Conservation (phyloP, 92 coral and sea anemone genomes). For the Porites divaricata region DNA sequence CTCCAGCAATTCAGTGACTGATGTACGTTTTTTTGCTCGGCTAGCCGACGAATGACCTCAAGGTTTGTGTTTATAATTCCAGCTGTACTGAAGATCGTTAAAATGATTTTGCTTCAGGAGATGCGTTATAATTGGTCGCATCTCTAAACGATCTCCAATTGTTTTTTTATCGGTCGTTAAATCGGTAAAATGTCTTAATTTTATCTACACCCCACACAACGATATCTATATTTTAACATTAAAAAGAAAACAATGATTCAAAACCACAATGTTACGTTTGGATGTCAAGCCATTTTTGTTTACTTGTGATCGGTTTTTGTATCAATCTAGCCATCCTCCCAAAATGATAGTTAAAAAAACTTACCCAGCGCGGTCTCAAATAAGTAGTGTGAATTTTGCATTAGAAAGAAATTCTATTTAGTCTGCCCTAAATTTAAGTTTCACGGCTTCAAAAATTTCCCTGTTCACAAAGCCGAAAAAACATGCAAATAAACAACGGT, state of each 20-base stretch:
- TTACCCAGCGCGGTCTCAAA: not conserved
- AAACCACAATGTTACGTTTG: constrained; percentile 5
- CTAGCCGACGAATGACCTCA: not conserved
- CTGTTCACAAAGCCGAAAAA: not conserved
- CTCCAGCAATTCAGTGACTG: not conserved
- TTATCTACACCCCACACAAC: not conserved
- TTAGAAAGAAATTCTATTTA: not conserved
- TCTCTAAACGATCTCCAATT: constrained; percentile 10
- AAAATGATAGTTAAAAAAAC: not conserved
- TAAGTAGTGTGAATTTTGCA: not conserved
- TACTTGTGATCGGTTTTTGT: not conserved
- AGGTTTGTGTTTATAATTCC: constrained; percentile 16
- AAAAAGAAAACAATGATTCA: not conserved
- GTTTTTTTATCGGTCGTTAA: not conserved
- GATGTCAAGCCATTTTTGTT: not conserved
- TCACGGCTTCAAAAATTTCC: too few species aligned
- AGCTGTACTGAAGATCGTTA: constrained; percentile 17
- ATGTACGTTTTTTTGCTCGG: not conserved
- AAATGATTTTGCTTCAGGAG: constrained; percentile 3
- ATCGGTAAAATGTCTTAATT: constrained; percentile 10
- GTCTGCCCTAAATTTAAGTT: too few species aligned
- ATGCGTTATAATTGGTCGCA: constrained; percentile 18
- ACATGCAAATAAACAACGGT: not conserved
- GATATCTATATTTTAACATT: not conserved
- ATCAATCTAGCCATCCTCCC: not conserved